Conservation (phyloP, 2,888 invertebrate genomes). For the Leptura quadrifasciata region DNA sequence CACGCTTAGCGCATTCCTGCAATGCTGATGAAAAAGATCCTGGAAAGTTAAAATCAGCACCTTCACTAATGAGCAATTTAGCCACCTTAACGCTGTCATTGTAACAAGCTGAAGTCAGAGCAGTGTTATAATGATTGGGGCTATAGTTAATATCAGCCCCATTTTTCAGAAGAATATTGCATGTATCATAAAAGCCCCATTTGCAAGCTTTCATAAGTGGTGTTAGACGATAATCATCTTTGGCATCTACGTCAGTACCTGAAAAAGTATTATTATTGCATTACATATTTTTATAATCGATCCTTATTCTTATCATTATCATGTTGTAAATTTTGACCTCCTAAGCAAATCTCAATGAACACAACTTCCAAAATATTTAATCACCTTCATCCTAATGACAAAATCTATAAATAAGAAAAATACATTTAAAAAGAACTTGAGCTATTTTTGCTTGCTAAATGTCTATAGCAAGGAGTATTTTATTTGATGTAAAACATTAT, state of each 20-base stretch:
- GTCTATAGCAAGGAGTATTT: too few relatives aligned
- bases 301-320: slow-evolving; percentile 35
- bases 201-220: slow-evolving; percentile 37
- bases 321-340: too few relatives aligned
- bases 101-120: slow-evolving; percentile 24
- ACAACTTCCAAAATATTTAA: too few relatives aligned
- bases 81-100: neutral
- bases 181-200: slow-evolving; percentile 39
- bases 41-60: slow-evolving; percentile 41
- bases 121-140: neutral
- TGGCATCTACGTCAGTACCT: slow-evolving; percentile 34
- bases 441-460: too few relatives aligned
- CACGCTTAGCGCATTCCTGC: slow-evolving; percentile 32
- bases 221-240: slow-evolving; percentile 35
- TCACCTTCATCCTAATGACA: too few relatives aligned
- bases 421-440: too few relatives aligned
- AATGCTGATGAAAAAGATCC: slow-evolving; percentile 30
- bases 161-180: slow-evolving; percentile 33
- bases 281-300: neutral
- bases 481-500: too few relatives aligned
- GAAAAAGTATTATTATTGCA: neutral
- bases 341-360: too few relatives aligned
- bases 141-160: slow-evolving; percentile 23
- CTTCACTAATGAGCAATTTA: slow-evolving; percentile 32
- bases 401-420: too few relatives aligned